Evolutionary conservation across 2,888 invertebrate species (phyloP).

Genomic region (Apodemia hepburni): DNA sequence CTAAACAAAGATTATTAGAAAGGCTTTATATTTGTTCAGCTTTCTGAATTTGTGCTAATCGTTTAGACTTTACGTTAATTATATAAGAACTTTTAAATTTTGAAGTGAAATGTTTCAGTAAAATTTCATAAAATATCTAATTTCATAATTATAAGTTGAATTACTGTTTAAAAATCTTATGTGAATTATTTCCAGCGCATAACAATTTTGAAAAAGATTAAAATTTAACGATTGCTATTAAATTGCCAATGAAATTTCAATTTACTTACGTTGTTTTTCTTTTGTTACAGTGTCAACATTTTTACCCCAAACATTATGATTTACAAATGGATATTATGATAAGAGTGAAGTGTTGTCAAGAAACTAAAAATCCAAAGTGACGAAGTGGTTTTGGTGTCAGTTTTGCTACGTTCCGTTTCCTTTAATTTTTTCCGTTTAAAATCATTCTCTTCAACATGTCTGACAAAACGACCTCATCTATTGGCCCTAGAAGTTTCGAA

Average conservation of each 20-base stretch:
- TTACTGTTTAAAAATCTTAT: no score
- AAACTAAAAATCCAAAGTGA: slow-evolving; percentile 80
- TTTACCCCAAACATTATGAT: slow-evolving; percentile 80
- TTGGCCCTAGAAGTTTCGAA: slow-evolving; percentile 74
- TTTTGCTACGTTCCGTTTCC: slow-evolving; percentile 68
- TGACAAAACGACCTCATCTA: slow-evolving; percentile 71
- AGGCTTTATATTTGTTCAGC: slow-evolving; percentile 37
- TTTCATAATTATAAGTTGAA: no score
- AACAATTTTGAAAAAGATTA: no score
- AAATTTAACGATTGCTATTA: no score
- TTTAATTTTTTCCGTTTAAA: slow-evolving; percentile 31
- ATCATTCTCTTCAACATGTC: slow-evolving; percentile 54
- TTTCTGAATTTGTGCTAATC: slow-evolving; percentile 23
- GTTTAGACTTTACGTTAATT: neutral
- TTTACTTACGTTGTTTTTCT: slow-evolving; percentile 34
- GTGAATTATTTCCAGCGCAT: no score
- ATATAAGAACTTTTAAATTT: neutral
- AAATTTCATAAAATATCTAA: neutral
- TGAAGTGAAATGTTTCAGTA: neutral
- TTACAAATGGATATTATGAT: slow-evolving; percentile 81
- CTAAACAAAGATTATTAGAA: slow-evolving; percentile 40
- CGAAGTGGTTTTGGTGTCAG: slow-evolving; percentile 74
- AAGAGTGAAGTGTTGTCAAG: slow-evolving; percentile 79
- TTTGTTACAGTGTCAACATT: slow-evolving; percentile 79
- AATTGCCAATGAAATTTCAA: neutral